phyloP scores from a whole-genome alignment of 2,888 invertebrate species.

The Eilema griseolum region DNA sequence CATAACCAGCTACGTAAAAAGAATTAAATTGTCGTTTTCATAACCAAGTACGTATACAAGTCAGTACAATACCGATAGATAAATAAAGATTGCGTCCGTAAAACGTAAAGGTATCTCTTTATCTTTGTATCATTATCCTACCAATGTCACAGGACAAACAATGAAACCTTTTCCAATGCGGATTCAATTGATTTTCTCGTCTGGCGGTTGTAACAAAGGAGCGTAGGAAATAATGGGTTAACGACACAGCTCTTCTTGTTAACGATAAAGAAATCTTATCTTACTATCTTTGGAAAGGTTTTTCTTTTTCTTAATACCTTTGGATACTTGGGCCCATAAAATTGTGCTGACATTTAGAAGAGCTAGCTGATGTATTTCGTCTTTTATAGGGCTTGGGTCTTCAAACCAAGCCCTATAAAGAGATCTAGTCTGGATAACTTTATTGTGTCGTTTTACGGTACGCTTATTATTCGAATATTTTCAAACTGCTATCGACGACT shows the following conservation, averaged over 20 bases:
- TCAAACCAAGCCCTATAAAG: not conserved
- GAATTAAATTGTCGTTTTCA: too few species aligned
- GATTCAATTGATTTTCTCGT: slow-evolving; percentile 37
- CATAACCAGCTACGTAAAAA: too few species aligned
- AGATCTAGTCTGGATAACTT: not conserved
- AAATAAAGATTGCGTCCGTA: slow-evolving; percentile 2
- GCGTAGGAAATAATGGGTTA: slow-evolving; percentile 32
- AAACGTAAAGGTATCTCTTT: slow-evolving; percentile 6
- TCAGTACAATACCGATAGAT: not conserved
- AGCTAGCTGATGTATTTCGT: slow-evolving; percentile 11
- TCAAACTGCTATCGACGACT: too few species aligned
- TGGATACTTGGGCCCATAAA: slow-evolving; percentile 6
- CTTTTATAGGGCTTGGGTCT: not conserved
- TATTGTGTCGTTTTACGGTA: not conserved
- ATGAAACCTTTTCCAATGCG: slow-evolving; percentile 26
- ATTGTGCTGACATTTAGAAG: slow-evolving; percentile 8
- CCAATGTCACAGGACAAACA: slow-evolving; percentile 22
- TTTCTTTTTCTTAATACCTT: slow-evolving; percentile 12
- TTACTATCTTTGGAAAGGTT: slow-evolving; percentile 10
- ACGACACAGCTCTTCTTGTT: slow-evolving; percentile 31
- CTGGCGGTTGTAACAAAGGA: slow-evolving; percentile 31
- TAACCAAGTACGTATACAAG: too few species aligned
- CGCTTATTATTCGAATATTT: not conserved
- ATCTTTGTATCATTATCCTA: slow-evolving; percentile 14
- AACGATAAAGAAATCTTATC: slow-evolving; percentile 33